Evolutionary conservation across 1,140 invertebrate species (phyloP).

Genomic region (Drosophila virilis): DNA sequence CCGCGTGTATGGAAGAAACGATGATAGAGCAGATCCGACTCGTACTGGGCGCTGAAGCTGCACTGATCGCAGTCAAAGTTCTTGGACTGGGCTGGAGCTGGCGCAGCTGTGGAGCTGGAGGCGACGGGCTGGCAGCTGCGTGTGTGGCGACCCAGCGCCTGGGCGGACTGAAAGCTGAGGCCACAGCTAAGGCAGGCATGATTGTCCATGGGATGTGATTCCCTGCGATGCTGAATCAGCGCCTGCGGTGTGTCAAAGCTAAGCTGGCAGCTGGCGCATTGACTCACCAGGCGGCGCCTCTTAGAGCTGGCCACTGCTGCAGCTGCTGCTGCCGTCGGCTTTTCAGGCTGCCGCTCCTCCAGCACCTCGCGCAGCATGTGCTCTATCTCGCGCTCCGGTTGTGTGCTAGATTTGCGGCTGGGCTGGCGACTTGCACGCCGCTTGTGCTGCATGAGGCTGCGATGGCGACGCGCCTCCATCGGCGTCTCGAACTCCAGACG

Average conservation of each 20-base stretch:
- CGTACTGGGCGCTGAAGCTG: slow-evolving; percentile 61
- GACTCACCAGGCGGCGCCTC: not conserved
- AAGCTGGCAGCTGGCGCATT: slow-evolving; percentile 55
- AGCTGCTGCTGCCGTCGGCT: not conserved
- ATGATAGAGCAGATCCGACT: slow-evolving; percentile 77
- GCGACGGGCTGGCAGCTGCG: slow-evolving; percentile 85
- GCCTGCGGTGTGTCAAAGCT: slow-evolving; percentile 85
- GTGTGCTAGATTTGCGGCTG: slow-evolving; percentile 4
- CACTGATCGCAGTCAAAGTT: slow-evolving; percentile 67
- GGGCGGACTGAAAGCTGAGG: slow-evolving; percentile 87
- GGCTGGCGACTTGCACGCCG: slow-evolving; percentile 1
- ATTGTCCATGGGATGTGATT: slow-evolving; percentile 59
- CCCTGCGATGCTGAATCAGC: slow-evolving; percentile 88
- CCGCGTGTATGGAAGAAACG: slow-evolving; percentile 72
- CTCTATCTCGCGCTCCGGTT: slow-evolving; percentile 48
- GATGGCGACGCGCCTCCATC: slow-evolving; percentile 88
- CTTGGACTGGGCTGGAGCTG: not conserved
- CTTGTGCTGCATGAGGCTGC: slow-evolving; percentile 86
- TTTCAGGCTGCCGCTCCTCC: slow-evolving; percentile 24
- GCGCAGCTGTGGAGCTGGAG: slow-evolving; percentile 22
- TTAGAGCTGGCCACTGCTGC: not conserved
- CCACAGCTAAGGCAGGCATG: slow-evolving; percentile 89
- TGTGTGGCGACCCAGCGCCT: slow-evolving; percentile 90
- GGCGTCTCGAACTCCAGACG: slow-evolving; percentile 87
- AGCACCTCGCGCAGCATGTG: slow-evolving; percentile 51